Conservation (phyloP, 2,797 vertebrate species). For the Xiphophorus birchmanni region DNA sequence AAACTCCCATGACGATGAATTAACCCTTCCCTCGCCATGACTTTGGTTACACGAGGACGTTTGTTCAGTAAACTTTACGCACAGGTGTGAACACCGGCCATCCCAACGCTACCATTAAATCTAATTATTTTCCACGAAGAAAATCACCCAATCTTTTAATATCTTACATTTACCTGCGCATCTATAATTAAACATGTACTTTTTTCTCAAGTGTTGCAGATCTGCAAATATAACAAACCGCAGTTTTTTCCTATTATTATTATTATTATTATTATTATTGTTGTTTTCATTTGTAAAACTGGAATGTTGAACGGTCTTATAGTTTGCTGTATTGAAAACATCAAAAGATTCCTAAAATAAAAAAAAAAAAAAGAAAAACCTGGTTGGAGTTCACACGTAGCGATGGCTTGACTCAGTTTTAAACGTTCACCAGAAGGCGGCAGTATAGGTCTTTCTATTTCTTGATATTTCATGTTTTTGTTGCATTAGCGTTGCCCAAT, state of each 20-base stretch:
- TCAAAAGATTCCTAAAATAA: neutral
- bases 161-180: neutral
- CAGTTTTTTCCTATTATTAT: too few species aligned
- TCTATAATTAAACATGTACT: neutral
- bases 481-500: neutral
- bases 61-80: constrained; percentile 75
- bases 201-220: neutral
- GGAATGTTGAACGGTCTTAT: too few species aligned
- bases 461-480: neutral
- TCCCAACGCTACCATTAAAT: constrained; percentile 14
- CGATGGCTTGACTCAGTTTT: constrained; percentile 3
- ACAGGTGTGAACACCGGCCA: constrained; percentile 61
- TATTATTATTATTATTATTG: neutral
- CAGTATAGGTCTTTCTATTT: constrained; percentile 20
- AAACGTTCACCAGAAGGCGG: constrained; percentile 51
- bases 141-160: neutral
- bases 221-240: neutral
- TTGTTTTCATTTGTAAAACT: neutral
- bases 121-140: neutral
- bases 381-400: neutral
- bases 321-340: neutral
- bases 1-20: constrained; percentile 43
- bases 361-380: too few species aligned
- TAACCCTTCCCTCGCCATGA: constrained; percentile 68
- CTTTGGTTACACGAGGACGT: constrained; percentile 48